Evolutionary conservation across 2,113 vertebrate genomes (phyloP).

Genomic region (Grammomys surdaster): DNA sequence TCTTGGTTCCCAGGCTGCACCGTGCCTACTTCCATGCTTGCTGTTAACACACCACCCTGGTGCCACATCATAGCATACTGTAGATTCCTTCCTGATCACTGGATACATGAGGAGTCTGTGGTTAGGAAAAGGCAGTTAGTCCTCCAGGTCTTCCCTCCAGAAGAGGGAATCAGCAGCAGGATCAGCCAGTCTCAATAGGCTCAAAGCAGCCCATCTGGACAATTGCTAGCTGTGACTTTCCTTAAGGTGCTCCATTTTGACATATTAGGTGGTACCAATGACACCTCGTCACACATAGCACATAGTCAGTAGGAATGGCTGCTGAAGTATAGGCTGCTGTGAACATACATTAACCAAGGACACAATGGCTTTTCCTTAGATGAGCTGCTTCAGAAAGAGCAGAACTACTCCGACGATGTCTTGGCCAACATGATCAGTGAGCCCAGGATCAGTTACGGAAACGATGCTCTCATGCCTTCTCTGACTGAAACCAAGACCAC

Average conservation of each 20-base stretch:
- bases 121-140: neutral
- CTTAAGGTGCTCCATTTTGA: neutral
- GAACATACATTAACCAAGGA: neutral
- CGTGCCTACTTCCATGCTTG: neutral
- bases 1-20: neutral
- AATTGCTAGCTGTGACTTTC: neutral
- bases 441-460: conserved; percentile 96
- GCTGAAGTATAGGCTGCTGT: neutral
- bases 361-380: conserved; percentile 82
- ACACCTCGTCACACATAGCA: accelerated
- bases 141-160: neutral
- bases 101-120: neutral
- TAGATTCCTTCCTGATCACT: neutral
- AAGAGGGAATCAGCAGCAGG: accelerated
- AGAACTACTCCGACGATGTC: conserved; percentile 96
- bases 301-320: accelerated
- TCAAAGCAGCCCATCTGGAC: neutral
- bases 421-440: conserved; percentile 97
- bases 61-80: neutral
- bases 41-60: neutral
- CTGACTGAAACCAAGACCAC: conserved; percentile 94
- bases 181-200: neutral
- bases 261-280: neutral
- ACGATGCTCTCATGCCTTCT: conserved; percentile 98
- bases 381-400: conserved; percentile 97